phyloP scores from a whole-genome alignment of 2,113 vertebrate species.

The Psittacus erithacus region DNA sequence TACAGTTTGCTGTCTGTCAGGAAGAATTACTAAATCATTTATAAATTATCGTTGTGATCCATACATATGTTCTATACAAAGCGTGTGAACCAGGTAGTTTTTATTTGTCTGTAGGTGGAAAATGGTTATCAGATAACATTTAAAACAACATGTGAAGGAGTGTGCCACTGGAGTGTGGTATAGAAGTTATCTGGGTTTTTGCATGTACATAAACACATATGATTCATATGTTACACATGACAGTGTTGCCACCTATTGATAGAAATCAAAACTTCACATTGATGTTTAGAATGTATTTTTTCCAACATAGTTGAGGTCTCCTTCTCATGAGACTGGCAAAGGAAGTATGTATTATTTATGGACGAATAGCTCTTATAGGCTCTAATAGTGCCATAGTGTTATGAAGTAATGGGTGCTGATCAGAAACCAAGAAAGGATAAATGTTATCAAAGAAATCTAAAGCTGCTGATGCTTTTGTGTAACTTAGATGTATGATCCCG shows the following conservation, averaged over 20 bases:
- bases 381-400: not conserved
- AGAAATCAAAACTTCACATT: slow-evolving; percentile 20
- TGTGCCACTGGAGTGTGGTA: accelerated
- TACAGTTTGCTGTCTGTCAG: not conserved
- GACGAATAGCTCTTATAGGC: not conserved
- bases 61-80: not conserved
- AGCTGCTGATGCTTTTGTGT: not conserved
- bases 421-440: not conserved
- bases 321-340: not conserved
- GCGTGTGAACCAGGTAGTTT: not conserved
- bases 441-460: not conserved
- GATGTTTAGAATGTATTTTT: not conserved
- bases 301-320: not conserved
- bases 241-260: slow-evolving; percentile 60
- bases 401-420: not conserved
- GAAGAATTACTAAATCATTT: not conserved
- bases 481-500: not conserved
- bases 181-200: not conserved
- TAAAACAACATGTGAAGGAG: not conserved
- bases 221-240: not conserved
- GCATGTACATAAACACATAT: not conserved
- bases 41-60: not conserved
- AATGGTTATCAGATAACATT: not conserved
- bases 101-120: not conserved
- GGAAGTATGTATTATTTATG: not conserved